Percentiles rank a stretch among this genome's conserved stretches.
Evolutionary conservation across 2,888 invertebrate species (phyloP).

Genomic region (Tromatobia lineatoria): DNA sequence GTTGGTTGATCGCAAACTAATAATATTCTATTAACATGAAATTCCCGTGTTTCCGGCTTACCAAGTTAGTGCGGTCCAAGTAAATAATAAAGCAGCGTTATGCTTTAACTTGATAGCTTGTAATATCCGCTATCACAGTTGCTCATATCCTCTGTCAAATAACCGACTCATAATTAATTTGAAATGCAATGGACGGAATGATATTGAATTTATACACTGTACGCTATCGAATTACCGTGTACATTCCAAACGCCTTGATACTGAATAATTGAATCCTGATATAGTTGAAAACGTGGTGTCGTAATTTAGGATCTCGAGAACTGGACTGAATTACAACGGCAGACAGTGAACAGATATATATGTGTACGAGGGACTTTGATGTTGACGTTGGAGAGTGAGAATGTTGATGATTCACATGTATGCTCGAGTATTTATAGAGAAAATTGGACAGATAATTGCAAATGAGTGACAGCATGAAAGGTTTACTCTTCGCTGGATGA

Average conservation of each 20-base stretch:
- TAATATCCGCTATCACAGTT: conserved; percentile 9
- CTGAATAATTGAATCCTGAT: conserved; percentile 37
- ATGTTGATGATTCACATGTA: conserved; percentile 21
- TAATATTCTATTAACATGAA: conserved; percentile 1
- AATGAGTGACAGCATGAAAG: conserved; percentile 58
- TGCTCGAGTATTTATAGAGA: conserved; percentile 40
- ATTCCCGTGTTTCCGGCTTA: background rate
- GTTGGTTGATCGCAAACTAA: background rate
- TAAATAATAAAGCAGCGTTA: conserved; percentile 22
- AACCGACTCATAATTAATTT: conserved; percentile 10
- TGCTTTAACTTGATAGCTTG: background rate
- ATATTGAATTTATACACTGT: conserved; percentile 19
- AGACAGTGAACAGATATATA: too few species aligned
- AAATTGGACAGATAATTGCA: conserved; percentile 53
- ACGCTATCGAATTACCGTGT: conserved; percentile 16
- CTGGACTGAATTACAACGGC: too few species aligned
- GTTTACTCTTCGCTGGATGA: conserved; percentile 30
- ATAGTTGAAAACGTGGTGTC: background rate
- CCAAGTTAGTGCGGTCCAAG: background rate
- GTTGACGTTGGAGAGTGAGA: conserved; percentile 27
- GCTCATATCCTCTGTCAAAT: conserved; percentile 25
- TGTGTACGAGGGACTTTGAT: conserved; percentile 31
- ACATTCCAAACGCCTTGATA: background rate
- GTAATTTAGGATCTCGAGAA: conserved; percentile 15
- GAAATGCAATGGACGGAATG: conserved; percentile 6